These are phyloP conservation scores for Pogonocherus hispidulus DNA, from an alignment of 2,888 invertebrate genomes.

Conservation along the genomic window DNA sequence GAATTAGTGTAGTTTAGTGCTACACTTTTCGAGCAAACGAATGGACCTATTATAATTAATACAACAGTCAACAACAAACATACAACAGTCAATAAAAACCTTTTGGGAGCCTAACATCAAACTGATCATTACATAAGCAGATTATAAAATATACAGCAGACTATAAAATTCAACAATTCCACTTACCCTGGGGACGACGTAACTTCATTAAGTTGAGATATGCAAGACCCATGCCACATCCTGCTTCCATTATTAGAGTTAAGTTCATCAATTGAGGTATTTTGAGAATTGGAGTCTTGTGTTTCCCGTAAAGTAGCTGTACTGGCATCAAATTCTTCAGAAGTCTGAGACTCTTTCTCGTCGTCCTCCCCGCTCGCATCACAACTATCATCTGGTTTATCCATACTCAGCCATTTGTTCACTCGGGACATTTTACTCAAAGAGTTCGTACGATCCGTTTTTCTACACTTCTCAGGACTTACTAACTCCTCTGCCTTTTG, in stretches of 20 bases:
- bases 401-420: constrained; percentile 79
- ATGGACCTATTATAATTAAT: too few species aligned
- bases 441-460: constrained; percentile 60
- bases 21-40: too few species aligned
- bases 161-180: too few species aligned
- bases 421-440: constrained; percentile 76
- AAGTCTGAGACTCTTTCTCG: constrained; percentile 81
- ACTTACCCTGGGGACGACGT: constrained; percentile 58
- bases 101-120: too few species aligned
- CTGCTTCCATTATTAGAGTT: constrained; percentile 53
- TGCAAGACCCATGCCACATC: constrained; percentile 87
- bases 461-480: constrained; percentile 66
- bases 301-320: constrained; percentile 75
- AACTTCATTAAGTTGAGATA: constrained; percentile 79
- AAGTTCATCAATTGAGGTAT: constrained; percentile 63
- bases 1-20: too few species aligned
- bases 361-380: constrained; percentile 93
- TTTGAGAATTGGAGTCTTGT: constrained; percentile 60
- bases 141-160: too few species aligned
- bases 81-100: too few species aligned
- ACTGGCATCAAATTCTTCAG: constrained; percentile 84
- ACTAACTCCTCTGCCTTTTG: constrained; percentile 87
- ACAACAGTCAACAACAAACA: too few species aligned
- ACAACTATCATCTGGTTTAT: constrained; percentile 81
- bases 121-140: too few species aligned